These are phyloP conservation scores for Thamnophis sirtalis DNA, from an alignment of 2,113 vertebrate species.

Conservation along the genomic window DNA sequence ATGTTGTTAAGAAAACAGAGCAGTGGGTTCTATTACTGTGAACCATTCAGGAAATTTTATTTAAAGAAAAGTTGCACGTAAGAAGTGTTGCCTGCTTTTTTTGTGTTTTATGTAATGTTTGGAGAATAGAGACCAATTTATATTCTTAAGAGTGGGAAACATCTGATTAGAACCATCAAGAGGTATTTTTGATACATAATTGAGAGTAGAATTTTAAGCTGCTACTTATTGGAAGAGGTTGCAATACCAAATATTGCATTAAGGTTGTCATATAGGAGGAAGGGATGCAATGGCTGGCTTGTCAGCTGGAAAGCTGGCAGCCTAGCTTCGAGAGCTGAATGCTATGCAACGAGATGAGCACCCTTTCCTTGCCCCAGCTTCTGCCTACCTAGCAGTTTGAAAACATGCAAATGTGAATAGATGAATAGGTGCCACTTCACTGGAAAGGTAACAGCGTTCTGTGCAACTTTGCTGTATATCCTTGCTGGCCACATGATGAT, in stretches of 20 bases:
- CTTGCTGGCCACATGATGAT: neutral
- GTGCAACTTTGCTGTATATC: neutral
- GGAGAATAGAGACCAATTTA: neutral
- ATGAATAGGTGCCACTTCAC: neutral
- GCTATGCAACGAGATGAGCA: neutral
- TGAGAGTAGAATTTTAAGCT: neutral
- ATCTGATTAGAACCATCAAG: neutral
- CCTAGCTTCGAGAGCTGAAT: neutral
- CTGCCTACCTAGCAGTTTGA: neutral
- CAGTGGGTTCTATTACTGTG: neutral
- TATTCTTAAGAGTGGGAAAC: neutral
- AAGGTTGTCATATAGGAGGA: neutral
- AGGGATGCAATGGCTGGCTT: neutral
- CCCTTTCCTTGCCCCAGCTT: neutral
- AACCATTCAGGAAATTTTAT: neutral
- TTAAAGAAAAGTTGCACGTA: neutral
- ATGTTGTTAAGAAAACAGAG: neutral
- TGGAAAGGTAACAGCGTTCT: neutral
- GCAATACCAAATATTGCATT: neutral
- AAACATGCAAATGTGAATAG: neutral
- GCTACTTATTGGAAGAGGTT: neutral
- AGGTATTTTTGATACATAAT: neutral
- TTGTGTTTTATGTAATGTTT: neutral
- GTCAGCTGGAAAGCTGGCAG: neutral
- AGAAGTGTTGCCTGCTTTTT: neutral